phyloP scores from a whole-genome alignment of 2,797 vertebrate species.

The Hoplostethus atlanticus region DNA sequence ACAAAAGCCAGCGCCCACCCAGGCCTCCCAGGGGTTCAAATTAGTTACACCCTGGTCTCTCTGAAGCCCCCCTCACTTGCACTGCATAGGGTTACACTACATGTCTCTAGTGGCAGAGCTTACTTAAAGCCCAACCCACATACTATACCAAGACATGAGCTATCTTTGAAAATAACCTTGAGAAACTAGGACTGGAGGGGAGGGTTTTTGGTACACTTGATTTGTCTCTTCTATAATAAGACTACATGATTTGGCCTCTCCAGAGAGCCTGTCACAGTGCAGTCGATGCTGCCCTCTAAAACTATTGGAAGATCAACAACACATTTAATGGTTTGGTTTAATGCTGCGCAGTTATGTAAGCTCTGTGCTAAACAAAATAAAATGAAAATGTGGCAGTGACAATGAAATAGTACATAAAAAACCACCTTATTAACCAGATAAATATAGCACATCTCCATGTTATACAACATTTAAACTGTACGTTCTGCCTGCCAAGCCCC shows the following conservation, averaged over 20 bases:
- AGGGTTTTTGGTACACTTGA: conserved; percentile 74
- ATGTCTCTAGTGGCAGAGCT: conserved; percentile 75
- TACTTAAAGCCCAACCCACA: conserved; percentile 82
- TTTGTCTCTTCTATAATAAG: conserved; percentile 81
- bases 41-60: conserved; percentile 73
- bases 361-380: conserved; percentile 32
- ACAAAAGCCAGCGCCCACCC: conserved; percentile 69
- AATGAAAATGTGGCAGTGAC: conserved; percentile 47
- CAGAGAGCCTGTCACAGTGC: conserved; percentile 67
- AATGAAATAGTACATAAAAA: conserved; percentile 41
- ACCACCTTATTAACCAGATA: conserved; percentile 51
- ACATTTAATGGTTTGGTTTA: conserved; percentile 59
- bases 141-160: conserved; percentile 76
- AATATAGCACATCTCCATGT: conserved; percentile 39
- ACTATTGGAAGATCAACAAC: conserved; percentile 64
- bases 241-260: conserved; percentile 78
- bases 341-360: conserved; percentile 53
- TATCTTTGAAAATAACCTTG: conserved; percentile 88
- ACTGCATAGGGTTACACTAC: conserved; percentile 67
- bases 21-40: conserved; percentile 78
- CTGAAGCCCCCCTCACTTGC: conserved; percentile 53
- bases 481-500: conserved; percentile 10
- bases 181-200: conserved; percentile 82
- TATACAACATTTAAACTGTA: conserved; percentile 16
- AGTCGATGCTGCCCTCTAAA: conserved; percentile 61